Evolutionary conservation across 2,113 vertebrate genomes (phyloP).

Genomic region (Otocyon megalotis): DNA sequence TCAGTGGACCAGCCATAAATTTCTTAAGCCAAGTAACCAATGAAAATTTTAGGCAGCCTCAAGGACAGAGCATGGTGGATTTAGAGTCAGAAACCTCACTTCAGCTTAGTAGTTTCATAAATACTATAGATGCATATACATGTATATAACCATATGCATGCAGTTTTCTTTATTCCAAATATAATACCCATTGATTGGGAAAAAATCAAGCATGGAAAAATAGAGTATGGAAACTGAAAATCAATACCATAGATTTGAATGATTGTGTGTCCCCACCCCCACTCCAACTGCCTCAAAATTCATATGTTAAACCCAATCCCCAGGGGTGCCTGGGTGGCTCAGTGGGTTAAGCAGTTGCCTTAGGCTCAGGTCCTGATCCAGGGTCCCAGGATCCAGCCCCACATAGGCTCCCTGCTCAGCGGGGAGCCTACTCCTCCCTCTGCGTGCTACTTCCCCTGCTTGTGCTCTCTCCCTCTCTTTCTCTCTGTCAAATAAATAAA

Average conservation of each 20-base stretch:
- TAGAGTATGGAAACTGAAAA: not conserved
- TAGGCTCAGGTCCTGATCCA: too few species aligned
- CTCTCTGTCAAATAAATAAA: too few species aligned
- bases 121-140: not conserved
- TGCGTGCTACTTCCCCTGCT: too few species aligned
- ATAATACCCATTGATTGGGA: not conserved
- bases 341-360: too few species aligned
- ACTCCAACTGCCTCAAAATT: not conserved
- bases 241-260: not conserved
- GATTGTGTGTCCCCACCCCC: not conserved
- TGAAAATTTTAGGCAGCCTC: not conserved
- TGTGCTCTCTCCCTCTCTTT: too few species aligned
- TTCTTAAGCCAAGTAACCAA: not conserved
- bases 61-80: not conserved
- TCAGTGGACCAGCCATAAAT: not conserved
- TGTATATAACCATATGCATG: not conserved
- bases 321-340: too few species aligned
- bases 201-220: not conserved
- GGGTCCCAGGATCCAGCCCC: too few species aligned
- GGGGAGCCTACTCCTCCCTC: too few species aligned
- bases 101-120: not conserved
- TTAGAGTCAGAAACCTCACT: not conserved
- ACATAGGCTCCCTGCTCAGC: too few species aligned
- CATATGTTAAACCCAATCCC: not conserved
- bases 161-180: not conserved